These are phyloP conservation scores for Tenualosa ilisha DNA, from an alignment of 2,797 vertebrate species.

Conservation along the genomic window DNA sequence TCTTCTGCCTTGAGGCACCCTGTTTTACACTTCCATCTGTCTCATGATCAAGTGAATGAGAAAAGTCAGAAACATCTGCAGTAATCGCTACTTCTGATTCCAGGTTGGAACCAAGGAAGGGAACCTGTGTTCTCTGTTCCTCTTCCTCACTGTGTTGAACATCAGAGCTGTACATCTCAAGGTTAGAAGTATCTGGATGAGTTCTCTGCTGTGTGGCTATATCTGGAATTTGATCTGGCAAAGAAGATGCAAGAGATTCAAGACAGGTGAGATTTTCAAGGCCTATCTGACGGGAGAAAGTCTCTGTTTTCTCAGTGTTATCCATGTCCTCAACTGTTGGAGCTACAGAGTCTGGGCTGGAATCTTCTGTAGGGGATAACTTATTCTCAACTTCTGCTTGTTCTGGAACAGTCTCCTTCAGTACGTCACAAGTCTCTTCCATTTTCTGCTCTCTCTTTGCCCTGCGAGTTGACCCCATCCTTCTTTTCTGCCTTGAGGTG, in stretches of 20 bases:
- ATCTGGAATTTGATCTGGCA: not conserved
- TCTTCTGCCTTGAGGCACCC: constrained; percentile 51
- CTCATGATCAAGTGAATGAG: not conserved
- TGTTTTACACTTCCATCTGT: constrained; percentile 31
- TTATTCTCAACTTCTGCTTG: not conserved
- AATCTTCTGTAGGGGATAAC: too few species aligned
- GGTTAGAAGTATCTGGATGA: not conserved
- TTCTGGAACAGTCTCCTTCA: not conserved
- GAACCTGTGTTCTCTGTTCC: not conserved
- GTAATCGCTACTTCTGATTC: not conserved
- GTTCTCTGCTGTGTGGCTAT: not conserved
- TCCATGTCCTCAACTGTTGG: too few species aligned
- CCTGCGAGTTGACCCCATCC: constrained; percentile 47
- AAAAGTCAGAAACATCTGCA: not conserved
- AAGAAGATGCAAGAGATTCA: not conserved
- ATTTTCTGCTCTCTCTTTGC: constrained; percentile 20
- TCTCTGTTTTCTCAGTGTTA: too few species aligned
- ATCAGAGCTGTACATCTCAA: not conserved
- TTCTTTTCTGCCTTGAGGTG: constrained; percentile 56
- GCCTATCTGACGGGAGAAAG: too few species aligned
- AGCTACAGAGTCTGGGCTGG: too few species aligned
- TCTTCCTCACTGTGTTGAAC: not conserved
- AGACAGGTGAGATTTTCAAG: too few species aligned
- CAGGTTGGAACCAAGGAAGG: not conserved
- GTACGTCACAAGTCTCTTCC: not conserved